phyloP scores from a whole-genome alignment of 2,888 invertebrate genomes.

The Melolontha melolontha region DNA sequence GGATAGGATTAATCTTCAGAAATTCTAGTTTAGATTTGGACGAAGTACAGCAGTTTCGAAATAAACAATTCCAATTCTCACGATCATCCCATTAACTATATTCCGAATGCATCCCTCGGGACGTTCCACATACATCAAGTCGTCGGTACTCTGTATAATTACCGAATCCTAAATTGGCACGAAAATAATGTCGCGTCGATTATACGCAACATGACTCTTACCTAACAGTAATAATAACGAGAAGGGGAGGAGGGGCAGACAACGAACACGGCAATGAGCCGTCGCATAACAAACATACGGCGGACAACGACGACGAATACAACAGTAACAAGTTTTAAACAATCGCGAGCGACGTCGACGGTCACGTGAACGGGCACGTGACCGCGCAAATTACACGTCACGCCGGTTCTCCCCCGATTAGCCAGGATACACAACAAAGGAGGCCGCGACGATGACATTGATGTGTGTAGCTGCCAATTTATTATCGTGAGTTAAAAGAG shows the following conservation, averaged over 20 bases:
- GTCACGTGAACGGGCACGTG: slow-evolving; percentile 60
- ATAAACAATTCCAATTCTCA: slow-evolving; percentile 28
- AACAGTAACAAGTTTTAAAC: slow-evolving; percentile 64
- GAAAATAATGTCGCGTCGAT: slow-evolving; percentile 26
- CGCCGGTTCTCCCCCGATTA: slow-evolving; percentile 57
- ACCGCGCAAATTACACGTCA: slow-evolving; percentile 55
- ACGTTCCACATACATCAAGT: slow-evolving; percentile 4
- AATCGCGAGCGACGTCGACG: slow-evolving; percentile 62
- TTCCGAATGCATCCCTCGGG: slow-evolving; percentile 16
- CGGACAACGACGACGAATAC: slow-evolving; percentile 47
- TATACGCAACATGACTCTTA: slow-evolving; percentile 52
- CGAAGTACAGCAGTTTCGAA: too few relatives aligned
- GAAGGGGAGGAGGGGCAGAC: slow-evolving; percentile 10
- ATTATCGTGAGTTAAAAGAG: slow-evolving; percentile 53
- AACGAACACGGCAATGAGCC: slow-evolving; percentile 38
- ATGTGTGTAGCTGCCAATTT: slow-evolving; percentile 67
- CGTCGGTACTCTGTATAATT: slow-evolving; percentile 25
- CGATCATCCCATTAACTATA: slow-evolving; percentile 28
- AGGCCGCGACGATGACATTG: slow-evolving; percentile 63
- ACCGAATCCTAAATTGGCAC: slow-evolving; percentile 20
- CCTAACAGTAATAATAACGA: slow-evolving; percentile 33
- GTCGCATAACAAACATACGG: slow-evolving; percentile 56
- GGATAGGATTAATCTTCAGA: too few relatives aligned
- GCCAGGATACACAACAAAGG: slow-evolving; percentile 60
- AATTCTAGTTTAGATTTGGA: too few relatives aligned